phyloP scores from a whole-genome alignment of 1,140 invertebrate species.

The Drosophila azteca region DNA sequence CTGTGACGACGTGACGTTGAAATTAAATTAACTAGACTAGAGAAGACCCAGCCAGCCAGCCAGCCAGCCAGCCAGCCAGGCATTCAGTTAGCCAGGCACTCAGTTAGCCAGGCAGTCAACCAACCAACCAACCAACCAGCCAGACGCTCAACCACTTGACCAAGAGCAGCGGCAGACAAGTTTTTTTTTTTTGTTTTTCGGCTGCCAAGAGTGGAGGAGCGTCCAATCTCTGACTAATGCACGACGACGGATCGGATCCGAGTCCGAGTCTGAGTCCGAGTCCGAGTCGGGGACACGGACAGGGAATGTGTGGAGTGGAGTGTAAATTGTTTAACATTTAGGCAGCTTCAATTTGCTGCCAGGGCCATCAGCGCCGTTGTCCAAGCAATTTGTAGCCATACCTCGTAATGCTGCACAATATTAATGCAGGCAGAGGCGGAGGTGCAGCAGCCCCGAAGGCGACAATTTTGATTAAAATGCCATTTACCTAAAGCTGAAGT shows the following conservation, averaged over 20 bases:
- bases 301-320: constrained; percentile 16
- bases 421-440: constrained; percentile 40
- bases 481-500: constrained; percentile 61
- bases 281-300: background rate
- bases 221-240: constrained; percentile 64
- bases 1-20: constrained; percentile 76
- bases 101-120: constrained; percentile 5
- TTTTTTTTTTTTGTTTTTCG: constrained; percentile 6
- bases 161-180: constrained; percentile 44
- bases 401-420: constrained; percentile 56
- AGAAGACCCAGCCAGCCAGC: constrained; percentile 46
- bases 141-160: constrained; percentile 60
- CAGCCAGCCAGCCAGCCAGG: constrained; percentile 14
- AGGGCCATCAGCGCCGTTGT: constrained; percentile 60
- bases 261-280: no score
- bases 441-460: constrained; percentile 49
- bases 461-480: constrained; percentile 82
- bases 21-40: constrained; percentile 81
- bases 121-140: constrained; percentile 11
- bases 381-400: constrained; percentile 57
- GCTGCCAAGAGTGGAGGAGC: constrained; percentile 1
- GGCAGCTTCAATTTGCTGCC: constrained; percentile 72
- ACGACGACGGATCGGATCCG: constrained; percentile 5
- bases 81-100: no score
- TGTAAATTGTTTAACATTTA: constrained; percentile 81